Evolutionary conservation across 2,888 invertebrate genomes (phyloP).

Genomic region (Stegophylla sp.): DNA sequence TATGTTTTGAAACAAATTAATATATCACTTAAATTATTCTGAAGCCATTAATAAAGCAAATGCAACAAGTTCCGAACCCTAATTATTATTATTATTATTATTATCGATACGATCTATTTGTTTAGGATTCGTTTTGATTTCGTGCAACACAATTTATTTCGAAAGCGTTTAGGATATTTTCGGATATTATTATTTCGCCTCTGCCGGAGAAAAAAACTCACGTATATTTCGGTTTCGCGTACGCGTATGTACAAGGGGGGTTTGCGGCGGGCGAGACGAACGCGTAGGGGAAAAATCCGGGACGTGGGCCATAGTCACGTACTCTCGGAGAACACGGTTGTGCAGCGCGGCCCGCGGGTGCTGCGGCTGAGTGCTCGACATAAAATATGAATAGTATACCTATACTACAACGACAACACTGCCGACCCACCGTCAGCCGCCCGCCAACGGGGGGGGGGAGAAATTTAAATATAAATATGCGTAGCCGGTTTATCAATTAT

Average conservation of each 20-base stretch:
- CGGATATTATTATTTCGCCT: constrained; percentile 1
- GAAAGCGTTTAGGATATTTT: constrained; percentile 1
- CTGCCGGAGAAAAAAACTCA: neutral
- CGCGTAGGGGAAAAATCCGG: neutral
- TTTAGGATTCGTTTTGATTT: neutral
- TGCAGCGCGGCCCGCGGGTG: neutral
- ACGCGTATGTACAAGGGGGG: neutral
- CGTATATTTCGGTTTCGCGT: neutral
- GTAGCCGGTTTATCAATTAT: constrained; percentile 6
- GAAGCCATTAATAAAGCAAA: no score
- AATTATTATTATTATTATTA: no score
- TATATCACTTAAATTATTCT: no score
- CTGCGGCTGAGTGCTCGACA: neutral
- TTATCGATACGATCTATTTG: no score
- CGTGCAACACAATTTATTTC: neutral
- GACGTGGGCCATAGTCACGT: constrained; percentile 25
- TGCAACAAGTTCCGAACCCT: no score
- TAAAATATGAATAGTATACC: constrained; percentile 22
- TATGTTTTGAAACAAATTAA: no score
- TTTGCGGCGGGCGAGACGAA: neutral
- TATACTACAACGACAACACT: no score
- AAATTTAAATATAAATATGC: constrained; percentile 3
- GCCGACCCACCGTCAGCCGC: neutral
- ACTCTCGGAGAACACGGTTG: neutral
- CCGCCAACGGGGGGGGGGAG: neutral